Conservation (phyloP, 2,797 vertebrate genomes). For the Clarias fuscus region DNA sequence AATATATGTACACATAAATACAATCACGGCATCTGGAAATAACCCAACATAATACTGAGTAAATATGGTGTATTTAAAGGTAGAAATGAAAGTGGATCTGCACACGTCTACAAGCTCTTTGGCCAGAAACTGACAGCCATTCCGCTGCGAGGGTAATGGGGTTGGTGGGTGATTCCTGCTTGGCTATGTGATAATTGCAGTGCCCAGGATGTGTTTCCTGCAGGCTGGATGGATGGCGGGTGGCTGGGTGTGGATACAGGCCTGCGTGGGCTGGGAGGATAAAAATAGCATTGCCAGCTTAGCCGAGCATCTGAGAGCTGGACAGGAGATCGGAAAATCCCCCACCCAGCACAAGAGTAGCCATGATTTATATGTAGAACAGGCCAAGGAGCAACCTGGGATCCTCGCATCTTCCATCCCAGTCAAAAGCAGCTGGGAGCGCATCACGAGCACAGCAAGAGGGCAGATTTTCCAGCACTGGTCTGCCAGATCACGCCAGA, state of each 20-base stretch:
- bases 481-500: slow-evolving; percentile 43
- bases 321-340: slow-evolving; percentile 80
- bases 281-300: slow-evolving; percentile 80
- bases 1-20: not conserved
- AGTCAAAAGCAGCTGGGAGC: slow-evolving; percentile 60
- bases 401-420: slow-evolving; percentile 66
- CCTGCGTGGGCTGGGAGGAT: slow-evolving; percentile 67
- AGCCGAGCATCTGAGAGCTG: slow-evolving; percentile 78
- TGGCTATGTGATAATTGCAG: slow-evolving; percentile 76
- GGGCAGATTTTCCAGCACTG: slow-evolving; percentile 45
- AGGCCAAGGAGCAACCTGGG: slow-evolving; percentile 69
- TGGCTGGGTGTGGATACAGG: slow-evolving; percentile 67
- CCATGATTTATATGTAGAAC: slow-evolving; percentile 58
- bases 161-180: slow-evolving; percentile 77
- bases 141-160: slow-evolving; percentile 70
- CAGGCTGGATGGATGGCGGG: slow-evolving; percentile 64
- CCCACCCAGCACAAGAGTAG: slow-evolving; percentile 66
- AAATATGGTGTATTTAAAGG: not conserved
- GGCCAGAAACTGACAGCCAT: slow-evolving; percentile 24
- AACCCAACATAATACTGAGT: not conserved
- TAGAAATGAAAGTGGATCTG: slow-evolving; percentile 2
- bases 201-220: slow-evolving; percentile 65
- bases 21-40: not conserved
- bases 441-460: slow-evolving; percentile 58
- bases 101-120: slow-evolving; percentile 1